These are phyloP conservation scores for Platalea minor DNA, from an alignment of 2,797 vertebrate genomes.

Conservation along the genomic window DNA sequence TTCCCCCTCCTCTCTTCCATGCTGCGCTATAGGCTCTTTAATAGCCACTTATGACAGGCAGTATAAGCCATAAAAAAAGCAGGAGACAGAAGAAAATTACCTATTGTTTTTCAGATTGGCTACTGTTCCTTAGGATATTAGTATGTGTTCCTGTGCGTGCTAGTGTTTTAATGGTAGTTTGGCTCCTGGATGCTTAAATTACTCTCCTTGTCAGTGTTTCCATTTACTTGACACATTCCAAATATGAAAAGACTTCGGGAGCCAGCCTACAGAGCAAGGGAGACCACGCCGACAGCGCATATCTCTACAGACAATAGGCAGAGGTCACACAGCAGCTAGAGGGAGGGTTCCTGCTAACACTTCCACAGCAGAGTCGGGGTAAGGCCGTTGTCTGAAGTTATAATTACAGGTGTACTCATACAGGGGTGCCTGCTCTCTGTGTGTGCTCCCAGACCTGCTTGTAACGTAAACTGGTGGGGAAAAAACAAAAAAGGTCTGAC, in stretches of 20 bases:
- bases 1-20: not conserved
- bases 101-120: conserved; percentile 9
- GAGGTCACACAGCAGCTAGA: not conserved
- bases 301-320: not conserved
- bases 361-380: not conserved
- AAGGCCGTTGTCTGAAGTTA: not conserved
- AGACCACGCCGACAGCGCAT: accelerated
- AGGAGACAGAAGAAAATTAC: conserved; percentile 9
- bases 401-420: not conserved
- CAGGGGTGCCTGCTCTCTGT: not conserved
- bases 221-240: not conserved
- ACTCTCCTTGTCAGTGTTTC: not conserved
- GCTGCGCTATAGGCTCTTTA: not conserved
- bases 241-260: not conserved
- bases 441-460: not conserved
- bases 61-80: not conserved
- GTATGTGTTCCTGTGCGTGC: not conserved
- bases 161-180: not conserved
- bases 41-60: conserved; percentile 20
- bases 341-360: not conserved
- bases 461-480: not conserved
- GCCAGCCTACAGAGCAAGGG: not conserved
- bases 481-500: not conserved
- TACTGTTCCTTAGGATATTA: not conserved
- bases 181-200: not conserved